phyloP scores from a whole-genome alignment of 2,888 invertebrate genomes.

The Zaprionus bogoriensis region DNA sequence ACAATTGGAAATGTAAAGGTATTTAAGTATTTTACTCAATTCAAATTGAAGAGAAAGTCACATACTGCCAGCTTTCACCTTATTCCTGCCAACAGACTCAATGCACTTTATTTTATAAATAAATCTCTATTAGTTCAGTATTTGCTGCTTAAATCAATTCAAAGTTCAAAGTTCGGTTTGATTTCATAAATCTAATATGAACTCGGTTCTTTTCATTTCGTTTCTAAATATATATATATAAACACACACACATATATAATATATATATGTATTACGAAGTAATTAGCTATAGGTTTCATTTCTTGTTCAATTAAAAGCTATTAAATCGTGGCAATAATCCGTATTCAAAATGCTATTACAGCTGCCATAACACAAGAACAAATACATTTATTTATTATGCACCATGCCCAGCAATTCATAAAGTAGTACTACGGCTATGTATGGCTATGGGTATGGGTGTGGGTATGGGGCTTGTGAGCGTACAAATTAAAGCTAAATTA shows the following conservation, averaged over 20 bases:
- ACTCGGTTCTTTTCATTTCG: slow-evolving; percentile 3
- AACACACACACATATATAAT: slow-evolving; percentile 31
- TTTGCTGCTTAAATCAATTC: slow-evolving; percentile 31
- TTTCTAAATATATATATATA: slow-evolving; percentile 30
- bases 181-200: slow-evolving; percentile 34
- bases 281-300: slow-evolving; percentile 25
- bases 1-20: not conserved
- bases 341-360: slow-evolving; percentile 43
- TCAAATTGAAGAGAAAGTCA: not conserved
- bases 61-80: too few species aligned
- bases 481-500: slow-evolving; percentile 1
- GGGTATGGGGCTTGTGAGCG: not conserved
- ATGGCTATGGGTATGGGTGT: not conserved
- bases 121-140: slow-evolving; percentile 18
- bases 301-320: slow-evolving; percentile 37
- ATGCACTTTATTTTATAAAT: slow-evolving; percentile 27
- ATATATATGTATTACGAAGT: slow-evolving; percentile 17
- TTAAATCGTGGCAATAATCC: slow-evolving; percentile 27
- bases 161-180: slow-evolving; percentile 29
- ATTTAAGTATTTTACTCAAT: not conserved
- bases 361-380: slow-evolving; percentile 34
- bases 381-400: slow-evolving; percentile 18
- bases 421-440: not conserved
- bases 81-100: slow-evolving; percentile 14
- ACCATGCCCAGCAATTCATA: not conserved